phyloP scores from a whole-genome alignment of 2,888 invertebrate species.

The Teleiodes luculella region DNA sequence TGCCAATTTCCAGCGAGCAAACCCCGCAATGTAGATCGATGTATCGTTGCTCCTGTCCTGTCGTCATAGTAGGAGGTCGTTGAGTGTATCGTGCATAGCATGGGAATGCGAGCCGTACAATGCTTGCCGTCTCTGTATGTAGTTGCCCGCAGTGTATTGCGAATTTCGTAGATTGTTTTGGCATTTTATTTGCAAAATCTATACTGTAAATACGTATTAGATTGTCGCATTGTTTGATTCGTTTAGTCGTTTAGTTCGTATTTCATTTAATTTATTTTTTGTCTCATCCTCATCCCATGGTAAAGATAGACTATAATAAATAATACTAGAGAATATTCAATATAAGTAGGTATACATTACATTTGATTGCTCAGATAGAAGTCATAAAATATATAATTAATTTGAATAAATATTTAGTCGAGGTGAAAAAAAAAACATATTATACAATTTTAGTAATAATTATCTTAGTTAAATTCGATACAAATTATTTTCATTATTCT shows the following conservation, averaged over 20 bases:
- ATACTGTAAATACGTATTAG: conserved; percentile 5
- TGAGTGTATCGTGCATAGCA: conserved; percentile 27
- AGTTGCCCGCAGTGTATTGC: conserved; percentile 24
- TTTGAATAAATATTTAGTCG: no score
- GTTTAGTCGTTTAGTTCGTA: conserved; percentile 2
- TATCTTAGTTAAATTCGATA: no score
- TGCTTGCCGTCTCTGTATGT: conserved; percentile 38
- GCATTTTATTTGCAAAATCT: conserved; percentile 3
- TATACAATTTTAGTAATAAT: background rate
- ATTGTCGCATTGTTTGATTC: background rate
- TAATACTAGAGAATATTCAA: background rate
- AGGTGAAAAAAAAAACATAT: no score
- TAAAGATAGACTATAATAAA: conserved; percentile 12
- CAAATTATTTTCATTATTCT: no score
- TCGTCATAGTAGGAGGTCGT: conserved; percentile 24
- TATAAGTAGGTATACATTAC: background rate
- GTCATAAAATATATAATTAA: no score
- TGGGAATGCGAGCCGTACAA: conserved; percentile 35
- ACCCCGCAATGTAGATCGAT: conserved; percentile 14
- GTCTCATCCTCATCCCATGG: conserved; percentile 14
- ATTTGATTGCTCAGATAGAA: background rate
- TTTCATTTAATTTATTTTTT: conserved; percentile 10
- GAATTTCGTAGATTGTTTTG: background rate
- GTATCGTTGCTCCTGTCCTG: background rate
- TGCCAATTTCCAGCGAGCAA: background rate